These are phyloP conservation scores for Aphelenchoides bicaudatus DNA, from an alignment of 2,888 invertebrate species.

Conservation along the genomic window DNA sequence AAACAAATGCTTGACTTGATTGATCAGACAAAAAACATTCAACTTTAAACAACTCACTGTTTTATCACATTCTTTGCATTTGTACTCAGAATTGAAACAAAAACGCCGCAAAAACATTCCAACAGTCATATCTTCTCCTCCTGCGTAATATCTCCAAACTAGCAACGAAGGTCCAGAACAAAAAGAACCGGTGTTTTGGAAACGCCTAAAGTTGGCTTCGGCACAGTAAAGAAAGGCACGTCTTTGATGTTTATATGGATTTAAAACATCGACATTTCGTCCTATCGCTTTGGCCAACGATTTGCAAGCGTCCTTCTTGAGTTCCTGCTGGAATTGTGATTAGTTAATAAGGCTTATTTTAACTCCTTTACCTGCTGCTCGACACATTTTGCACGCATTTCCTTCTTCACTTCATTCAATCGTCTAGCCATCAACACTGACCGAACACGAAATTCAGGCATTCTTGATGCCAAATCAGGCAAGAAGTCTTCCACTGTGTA, in stretches of 20 bases:
- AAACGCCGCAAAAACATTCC: conserved; percentile 79
- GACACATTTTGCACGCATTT: conserved; percentile 28
- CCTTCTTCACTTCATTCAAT: conserved; percentile 23
- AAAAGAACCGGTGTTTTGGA: conserved; percentile 77
- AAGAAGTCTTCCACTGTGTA: not conserved
- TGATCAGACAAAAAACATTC: no score
- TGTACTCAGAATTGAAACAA: conserved; percentile 70
- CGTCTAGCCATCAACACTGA: conserved; percentile 29
- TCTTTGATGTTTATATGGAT: conserved; percentile 69
- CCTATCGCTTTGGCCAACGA: conserved; percentile 16
- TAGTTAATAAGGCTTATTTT: no score
- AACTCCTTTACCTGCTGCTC: not conserved
- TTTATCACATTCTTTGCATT: conserved; percentile 78
- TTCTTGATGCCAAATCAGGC: not conserved
- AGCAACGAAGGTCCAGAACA: conserved; percentile 87
- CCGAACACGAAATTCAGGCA: conserved; percentile 24
- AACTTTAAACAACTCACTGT: no score
- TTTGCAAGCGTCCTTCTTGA: not conserved
- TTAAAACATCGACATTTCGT: conserved; percentile 31
- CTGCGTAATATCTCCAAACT: conserved; percentile 85
- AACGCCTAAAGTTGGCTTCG: conserved; percentile 29
- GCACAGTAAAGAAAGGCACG: conserved; percentile 82
- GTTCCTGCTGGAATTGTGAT: no score
- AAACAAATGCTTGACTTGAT: no score
- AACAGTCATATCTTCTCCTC: conserved; percentile 85